Percentiles rank a stretch among this genome's conserved stretches.
Evolutionary conservation across 2,113 vertebrate genomes (phyloP).

Genomic region (Halichoeres trimaculatus): DNA sequence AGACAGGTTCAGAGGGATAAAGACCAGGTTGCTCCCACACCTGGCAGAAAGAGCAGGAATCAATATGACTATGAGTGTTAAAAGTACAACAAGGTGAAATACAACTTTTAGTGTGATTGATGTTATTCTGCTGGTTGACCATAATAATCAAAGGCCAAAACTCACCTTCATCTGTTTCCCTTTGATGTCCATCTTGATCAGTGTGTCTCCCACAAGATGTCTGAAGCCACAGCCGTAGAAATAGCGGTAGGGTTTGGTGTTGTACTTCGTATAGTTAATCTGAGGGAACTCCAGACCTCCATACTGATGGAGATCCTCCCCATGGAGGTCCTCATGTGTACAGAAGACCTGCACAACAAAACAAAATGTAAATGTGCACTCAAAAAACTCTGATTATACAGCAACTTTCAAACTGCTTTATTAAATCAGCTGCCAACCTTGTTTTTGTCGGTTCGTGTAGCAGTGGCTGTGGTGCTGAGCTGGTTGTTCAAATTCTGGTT

Average conservation of each 20-base stretch:
- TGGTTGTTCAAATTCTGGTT: slow-evolving; percentile 82
- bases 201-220: slow-evolving; percentile 88
- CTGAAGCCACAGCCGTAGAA: slow-evolving; percentile 91
- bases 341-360: slow-evolving; percentile 85
- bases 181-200: slow-evolving; percentile 89
- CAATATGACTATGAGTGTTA: too few species aligned
- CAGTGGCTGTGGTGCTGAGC: slow-evolving; percentile 79
- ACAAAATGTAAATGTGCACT: too few species aligned
- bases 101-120: too few species aligned
- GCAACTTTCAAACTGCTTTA: neutral
- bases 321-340: slow-evolving; percentile 86
- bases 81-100: too few species aligned
- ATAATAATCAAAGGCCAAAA: neutral
- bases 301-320: slow-evolving; percentile 82
- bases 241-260: slow-evolving; percentile 85
- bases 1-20: slow-evolving; percentile 92
- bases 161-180: slow-evolving; percentile 87
- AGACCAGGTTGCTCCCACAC: slow-evolving; percentile 88
- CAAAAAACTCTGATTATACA: too few species aligned
- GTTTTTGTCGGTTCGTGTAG: slow-evolving; percentile 78
- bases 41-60: slow-evolving; percentile 61
- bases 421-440: slow-evolving; percentile 80
- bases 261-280: slow-evolving; percentile 88
- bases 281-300: slow-evolving; percentile 92
- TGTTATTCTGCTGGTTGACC: neutral